Evolutionary conservation across 2,113 vertebrate species (phyloP).

Genomic region (Austrofundulus limnaeus): DNA sequence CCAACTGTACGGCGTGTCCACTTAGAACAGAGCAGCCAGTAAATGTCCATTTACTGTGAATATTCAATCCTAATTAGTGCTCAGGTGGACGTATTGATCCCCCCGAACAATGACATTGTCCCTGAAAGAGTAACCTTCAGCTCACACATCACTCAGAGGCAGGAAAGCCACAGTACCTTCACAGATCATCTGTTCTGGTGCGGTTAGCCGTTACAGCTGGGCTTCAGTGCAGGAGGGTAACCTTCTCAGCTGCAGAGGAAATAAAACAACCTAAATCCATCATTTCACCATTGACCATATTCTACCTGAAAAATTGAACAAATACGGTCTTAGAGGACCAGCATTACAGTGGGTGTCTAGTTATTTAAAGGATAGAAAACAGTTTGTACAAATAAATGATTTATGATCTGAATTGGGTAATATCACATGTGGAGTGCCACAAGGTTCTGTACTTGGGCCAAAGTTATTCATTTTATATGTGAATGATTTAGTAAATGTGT

Average conservation of each 20-base stretch:
- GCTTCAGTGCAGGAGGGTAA: conserved; percentile 8
- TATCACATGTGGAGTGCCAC: no score
- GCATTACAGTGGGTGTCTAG: no score
- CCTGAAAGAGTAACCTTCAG: neutral
- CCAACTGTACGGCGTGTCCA: neutral
- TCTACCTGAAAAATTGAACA: no score
- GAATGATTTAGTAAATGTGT: no score
- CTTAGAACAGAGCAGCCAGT: neutral
- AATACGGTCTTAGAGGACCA: no score
- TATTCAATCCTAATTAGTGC: neutral
- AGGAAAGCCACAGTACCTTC: conserved; percentile 11
- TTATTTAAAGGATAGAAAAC: no score
- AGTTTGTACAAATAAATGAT: no score
- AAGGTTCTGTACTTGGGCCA: no score
- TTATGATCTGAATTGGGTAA: no score
- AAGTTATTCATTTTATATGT: no score
- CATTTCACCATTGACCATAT: no score
- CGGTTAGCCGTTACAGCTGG: conserved; percentile 6
- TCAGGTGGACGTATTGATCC: neutral
- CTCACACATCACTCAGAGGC: conserved; percentile 6
- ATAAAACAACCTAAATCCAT: conserved; percentile 19
- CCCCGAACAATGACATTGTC: neutral
- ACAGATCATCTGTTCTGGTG: conserved; percentile 11
- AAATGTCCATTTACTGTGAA: neutral
- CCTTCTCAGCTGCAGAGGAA: conserved; percentile 15